phyloP scores from a whole-genome alignment of 2,797 vertebrate genomes.

The Spizella passerina region DNA sequence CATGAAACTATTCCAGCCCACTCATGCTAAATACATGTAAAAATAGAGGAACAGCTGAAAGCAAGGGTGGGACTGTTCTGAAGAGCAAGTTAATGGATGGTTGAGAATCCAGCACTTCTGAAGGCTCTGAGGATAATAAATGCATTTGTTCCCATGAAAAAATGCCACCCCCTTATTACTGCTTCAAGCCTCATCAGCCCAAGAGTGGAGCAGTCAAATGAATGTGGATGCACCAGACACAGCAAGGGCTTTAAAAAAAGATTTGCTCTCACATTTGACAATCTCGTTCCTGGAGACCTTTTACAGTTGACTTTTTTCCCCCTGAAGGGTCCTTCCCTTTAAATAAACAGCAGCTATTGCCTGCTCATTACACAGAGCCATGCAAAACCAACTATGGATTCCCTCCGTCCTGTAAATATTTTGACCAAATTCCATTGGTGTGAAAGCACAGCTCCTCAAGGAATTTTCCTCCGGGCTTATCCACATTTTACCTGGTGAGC shows the following conservation, averaged over 20 bases:
- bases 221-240: neutral
- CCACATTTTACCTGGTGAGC: neutral
- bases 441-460: neutral
- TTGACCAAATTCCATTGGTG: neutral
- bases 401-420: no score
- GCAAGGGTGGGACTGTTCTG: constrained; percentile 7
- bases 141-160: neutral
- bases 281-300: neutral
- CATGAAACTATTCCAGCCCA: neutral
- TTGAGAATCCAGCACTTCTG: neutral
- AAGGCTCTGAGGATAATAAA: constrained; percentile 12
- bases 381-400: neutral
- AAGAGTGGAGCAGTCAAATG: neutral
- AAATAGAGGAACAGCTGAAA: constrained; percentile 25
- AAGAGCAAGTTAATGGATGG: constrained; percentile 24
- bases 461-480: neutral
- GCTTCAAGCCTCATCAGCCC: constrained; percentile 40
- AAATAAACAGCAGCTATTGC: neutral
- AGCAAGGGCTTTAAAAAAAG: neutral
- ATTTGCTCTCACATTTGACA: neutral
- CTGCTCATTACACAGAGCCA: neutral
- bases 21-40: neutral
- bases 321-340: neutral
- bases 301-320: neutral
- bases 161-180: constrained; percentile 27